phyloP scores from a whole-genome alignment of 2,888 invertebrate genomes.

The Leucophora obtusa region DNA sequence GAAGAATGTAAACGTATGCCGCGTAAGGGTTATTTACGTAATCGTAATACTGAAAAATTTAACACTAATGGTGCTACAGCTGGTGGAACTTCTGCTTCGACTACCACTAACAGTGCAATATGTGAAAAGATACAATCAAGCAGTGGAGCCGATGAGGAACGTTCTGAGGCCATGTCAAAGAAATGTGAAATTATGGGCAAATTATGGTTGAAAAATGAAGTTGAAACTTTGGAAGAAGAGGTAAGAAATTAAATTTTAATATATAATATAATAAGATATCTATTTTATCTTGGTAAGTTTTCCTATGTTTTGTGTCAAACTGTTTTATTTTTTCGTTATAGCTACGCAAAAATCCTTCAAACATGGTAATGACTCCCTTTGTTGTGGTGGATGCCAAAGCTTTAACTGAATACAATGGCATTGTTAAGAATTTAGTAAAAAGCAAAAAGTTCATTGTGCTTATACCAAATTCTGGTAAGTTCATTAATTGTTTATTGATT shows the following conservation, averaged over 20 bases:
- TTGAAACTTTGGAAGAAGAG: slow-evolving; percentile 89
- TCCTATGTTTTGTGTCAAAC: too few relatives aligned
- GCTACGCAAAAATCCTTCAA: slow-evolving; percentile 75
- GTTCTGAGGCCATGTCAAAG: slow-evolving; percentile 76
- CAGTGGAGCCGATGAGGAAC: slow-evolving; percentile 77
- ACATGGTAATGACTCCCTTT: slow-evolving; percentile 86
- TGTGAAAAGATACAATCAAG: slow-evolving; percentile 76
- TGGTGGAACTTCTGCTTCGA: slow-evolving; percentile 72
- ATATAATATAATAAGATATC: background rate
- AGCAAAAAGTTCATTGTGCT: slow-evolving; percentile 91
- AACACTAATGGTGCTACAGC: slow-evolving; percentile 67
- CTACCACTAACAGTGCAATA: slow-evolving; percentile 74
- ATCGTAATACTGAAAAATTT: slow-evolving; percentile 76
- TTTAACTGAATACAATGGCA: slow-evolving; percentile 86
- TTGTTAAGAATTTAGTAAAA: slow-evolving; percentile 90
- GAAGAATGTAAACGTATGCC: slow-evolving; percentile 77
- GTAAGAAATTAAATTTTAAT: slow-evolving; percentile 72
- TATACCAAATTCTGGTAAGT: slow-evolving; percentile 91
- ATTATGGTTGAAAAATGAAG: slow-evolving; percentile 92
- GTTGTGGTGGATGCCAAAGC: slow-evolving; percentile 92
- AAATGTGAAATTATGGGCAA: slow-evolving; percentile 86
- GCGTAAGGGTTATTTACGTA: slow-evolving; percentile 77
- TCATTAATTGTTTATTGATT: background rate
- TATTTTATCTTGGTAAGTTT: too few relatives aligned
- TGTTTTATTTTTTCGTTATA: slow-evolving; percentile 44